Evolutionary conservation across 2,888 invertebrate genomes (phyloP).

Genomic region (Lycophotia porphyrea): DNA sequence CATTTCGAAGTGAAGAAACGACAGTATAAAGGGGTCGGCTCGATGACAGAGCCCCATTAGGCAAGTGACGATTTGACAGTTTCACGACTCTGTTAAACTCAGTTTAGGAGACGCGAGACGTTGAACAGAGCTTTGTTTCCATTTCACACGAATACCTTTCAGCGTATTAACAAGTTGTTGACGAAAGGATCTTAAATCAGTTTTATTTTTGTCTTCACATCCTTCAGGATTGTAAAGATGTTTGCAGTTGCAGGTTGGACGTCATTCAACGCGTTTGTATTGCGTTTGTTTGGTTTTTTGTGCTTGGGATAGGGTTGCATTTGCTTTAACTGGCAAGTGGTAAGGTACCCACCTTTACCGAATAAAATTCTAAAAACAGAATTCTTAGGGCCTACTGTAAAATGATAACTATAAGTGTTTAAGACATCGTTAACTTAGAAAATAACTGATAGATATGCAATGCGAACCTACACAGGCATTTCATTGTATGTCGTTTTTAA

Average conservation of each 20-base stretch:
- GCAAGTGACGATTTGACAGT: conserved; percentile 85
- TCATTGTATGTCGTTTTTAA: background rate
- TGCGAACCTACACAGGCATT: background rate
- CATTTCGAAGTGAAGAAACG: conserved; percentile 82
- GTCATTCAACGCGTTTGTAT: conserved; percentile 31
- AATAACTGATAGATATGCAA: background rate
- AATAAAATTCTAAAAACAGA: background rate
- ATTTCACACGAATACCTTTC: conserved; percentile 83
- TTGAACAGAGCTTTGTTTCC: conserved; percentile 75
- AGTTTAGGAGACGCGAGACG: conserved; percentile 73
- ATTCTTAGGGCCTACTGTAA: background rate
- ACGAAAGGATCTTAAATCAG: conserved; percentile 54
- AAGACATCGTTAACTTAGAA: background rate
- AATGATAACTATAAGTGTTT: background rate
- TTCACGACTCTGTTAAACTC: conserved; percentile 76
- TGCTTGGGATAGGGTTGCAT: background rate
- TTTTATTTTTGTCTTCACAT: conserved; percentile 65
- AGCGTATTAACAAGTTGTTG: conserved; percentile 76
- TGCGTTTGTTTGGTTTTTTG: conserved; percentile 8
- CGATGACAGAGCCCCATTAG: conserved; percentile 88
- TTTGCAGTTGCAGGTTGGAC: conserved; percentile 36
- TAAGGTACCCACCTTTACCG: background rate
- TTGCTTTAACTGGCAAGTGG: background rate
- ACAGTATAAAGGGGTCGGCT: conserved; percentile 84
- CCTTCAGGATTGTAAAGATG: conserved; percentile 59